Evolutionary conservation across 2,888 invertebrate species (phyloP), one percentile per base, ranked within the genome.

Genomic region (Drosophila anomalata): DNA sequence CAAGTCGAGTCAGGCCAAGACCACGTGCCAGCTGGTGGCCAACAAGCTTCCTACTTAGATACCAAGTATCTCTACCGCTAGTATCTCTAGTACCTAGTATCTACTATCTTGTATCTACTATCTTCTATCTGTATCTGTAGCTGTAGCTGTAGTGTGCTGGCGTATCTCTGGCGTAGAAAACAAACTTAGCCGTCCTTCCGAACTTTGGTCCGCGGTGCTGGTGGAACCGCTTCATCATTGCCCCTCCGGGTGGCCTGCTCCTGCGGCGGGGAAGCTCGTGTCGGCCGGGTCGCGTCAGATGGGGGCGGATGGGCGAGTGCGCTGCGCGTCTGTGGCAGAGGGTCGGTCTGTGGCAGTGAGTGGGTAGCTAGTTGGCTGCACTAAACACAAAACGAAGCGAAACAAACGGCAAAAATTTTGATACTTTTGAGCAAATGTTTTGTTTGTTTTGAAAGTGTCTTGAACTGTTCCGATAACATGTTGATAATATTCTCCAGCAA

Each of bases 41-140:
- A 20, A n/a, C 20, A 22, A 17, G 61, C 70, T 70, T 70, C 70
- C 70, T 72, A 71, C 29, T 52, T 71, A 55, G 72, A 70, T 70
- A 71, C 52, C 47, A 52, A 12, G 31, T 48, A 58, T 41, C 50
- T n/a, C 9, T 39, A 48, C 26, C 47, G 17, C 14, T n/a, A 12
- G 33, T 50, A n/a, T 44, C 33, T 47, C 17, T 47, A 26, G 17
- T 53, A 39, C 26, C 41, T 26, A 12, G 24, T 54, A 39, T 41
- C 53, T 26, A 17, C 2, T 7, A 24, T 26, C 8, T 39, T 9
- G 2, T 1, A 39, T 41, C 53, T 26, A 17, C 2, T 7, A 39
- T 24, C 5, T 39, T 9, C 0, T 14, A 44, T 44, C 20, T 8
- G 17, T 42, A 20, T 42, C 36, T 36, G 36, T 42, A 11, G 29